phyloP scores from a whole-genome alignment of 2,797 vertebrate species.

The Esox masquinongy region DNA sequence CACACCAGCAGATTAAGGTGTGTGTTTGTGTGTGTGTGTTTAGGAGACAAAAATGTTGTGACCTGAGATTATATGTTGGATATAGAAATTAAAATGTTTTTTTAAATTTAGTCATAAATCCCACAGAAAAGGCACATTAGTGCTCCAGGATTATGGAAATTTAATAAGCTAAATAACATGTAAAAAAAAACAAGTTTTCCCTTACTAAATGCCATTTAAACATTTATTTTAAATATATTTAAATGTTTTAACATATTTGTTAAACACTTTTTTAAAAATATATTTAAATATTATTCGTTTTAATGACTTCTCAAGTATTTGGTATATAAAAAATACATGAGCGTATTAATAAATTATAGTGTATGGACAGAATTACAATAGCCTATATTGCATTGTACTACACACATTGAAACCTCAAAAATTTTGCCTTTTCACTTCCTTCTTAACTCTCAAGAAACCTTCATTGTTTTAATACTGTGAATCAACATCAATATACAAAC shows the following conservation, averaged over 20 bases:
- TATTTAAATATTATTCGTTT: background rate
- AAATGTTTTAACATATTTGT: too few relatives aligned
- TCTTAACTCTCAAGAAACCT: conserved; percentile 63
- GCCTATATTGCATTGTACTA: conserved; percentile 67
- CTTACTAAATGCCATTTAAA: background rate
- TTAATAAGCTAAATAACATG: background rate
- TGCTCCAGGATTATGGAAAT: conserved; percentile 1
- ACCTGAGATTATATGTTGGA: background rate
- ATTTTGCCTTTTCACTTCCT: conserved; percentile 69
- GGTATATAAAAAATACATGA: conserved; percentile 78
- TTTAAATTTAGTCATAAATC: background rate
- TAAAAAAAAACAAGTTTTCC: background rate
- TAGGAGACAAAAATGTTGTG: background rate
- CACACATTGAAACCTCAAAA: conserved; percentile 68
- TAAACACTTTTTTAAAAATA: too few relatives aligned
- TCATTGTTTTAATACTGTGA: conserved; percentile 66
- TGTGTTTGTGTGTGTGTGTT: background rate
- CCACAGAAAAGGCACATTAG: conserved; percentile 6
- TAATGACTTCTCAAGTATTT: conserved; percentile 49
- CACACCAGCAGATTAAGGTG: background rate
- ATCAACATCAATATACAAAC: conserved; percentile 62
- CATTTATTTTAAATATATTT: too few relatives aligned
- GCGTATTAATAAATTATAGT: conserved; percentile 52
- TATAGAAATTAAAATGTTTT: background rate
- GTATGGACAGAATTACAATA: conserved; percentile 2